These are phyloP conservation scores for Hemibagrus guttatus DNA, from an alignment of 2,797 vertebrate genomes.

Conservation along the genomic window DNA sequence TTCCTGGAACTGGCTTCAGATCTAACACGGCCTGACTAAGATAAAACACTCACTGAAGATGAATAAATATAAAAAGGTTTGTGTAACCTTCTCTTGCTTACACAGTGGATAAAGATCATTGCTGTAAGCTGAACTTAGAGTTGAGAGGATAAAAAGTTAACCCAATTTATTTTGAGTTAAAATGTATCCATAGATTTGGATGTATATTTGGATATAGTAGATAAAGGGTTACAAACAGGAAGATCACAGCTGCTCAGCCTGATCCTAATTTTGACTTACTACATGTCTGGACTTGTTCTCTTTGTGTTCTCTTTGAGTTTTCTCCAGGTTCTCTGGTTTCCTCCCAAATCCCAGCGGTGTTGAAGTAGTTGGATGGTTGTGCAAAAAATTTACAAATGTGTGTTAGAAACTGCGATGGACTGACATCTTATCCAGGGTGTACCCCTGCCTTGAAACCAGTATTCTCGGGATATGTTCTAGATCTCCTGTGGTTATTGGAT, in stretches of 20 bases:
- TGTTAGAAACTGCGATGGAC: not conserved
- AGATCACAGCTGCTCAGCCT: not conserved
- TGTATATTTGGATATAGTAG: not conserved
- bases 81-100: not conserved
- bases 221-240: not conserved
- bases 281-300: not conserved
- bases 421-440: not conserved
- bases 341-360: not conserved
- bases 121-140: not conserved
- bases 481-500: not conserved
- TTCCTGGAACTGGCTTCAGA: not conserved
- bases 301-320: not conserved
- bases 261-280: not conserved
- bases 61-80: not conserved
- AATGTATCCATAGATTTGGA: not conserved
- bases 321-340: not conserved
- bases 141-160: not conserved
- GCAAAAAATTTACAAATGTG: not conserved
- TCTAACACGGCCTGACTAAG: not conserved
- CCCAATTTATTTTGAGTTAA: not conserved
- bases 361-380: not conserved
- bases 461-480: not conserved
- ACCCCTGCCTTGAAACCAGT: not conserved
- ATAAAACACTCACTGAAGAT: not conserved
- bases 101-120: not conserved